These are phyloP conservation scores for Heteromormyrus szaboi DNA, from an alignment of 2,797 vertebrate genomes.

Conservation along the genomic window DNA sequence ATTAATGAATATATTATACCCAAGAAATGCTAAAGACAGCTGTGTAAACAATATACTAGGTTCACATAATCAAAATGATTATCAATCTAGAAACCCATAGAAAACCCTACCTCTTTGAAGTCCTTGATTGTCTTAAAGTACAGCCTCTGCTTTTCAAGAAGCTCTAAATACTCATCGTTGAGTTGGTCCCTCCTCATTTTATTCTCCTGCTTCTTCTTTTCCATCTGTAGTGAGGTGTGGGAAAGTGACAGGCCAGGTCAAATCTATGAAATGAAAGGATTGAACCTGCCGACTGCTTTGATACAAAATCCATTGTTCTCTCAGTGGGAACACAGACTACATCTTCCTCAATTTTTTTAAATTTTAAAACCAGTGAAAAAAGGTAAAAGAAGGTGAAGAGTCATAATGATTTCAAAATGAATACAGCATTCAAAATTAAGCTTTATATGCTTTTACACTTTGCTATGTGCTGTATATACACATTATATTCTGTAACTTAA, in stretches of 20 bases:
- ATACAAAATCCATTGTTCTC: background rate
- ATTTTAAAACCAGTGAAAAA: background rate
- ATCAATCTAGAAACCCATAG: background rate
- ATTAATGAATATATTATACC: background rate
- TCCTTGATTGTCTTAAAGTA: slow-evolving; percentile 99
- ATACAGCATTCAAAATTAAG: background rate
- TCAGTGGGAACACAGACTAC: background rate
- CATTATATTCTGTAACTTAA: background rate
- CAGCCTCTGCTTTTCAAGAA: slow-evolving; percentile 90
- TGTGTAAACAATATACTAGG: background rate
- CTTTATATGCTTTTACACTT: background rate
- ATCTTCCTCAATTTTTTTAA: background rate
- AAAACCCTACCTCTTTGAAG: slow-evolving; percentile 85
- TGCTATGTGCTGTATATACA: background rate
- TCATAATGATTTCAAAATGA: background rate
- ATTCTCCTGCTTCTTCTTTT: slow-evolving; percentile 97
- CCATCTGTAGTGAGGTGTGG: slow-evolving; percentile 66
- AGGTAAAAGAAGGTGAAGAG: background rate
- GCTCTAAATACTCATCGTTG: slow-evolving; percentile 91
- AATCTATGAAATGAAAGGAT: background rate
- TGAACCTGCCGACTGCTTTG: background rate
- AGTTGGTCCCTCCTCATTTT: slow-evolving; percentile 96
- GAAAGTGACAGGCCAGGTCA: background rate
- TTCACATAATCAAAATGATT: background rate
- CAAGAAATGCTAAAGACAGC: background rate